Evolutionary conservation across 2,888 invertebrate genomes (phyloP), one percentile per base, ranked within the genome.

Genomic region (Danaus chrysippus): DNA sequence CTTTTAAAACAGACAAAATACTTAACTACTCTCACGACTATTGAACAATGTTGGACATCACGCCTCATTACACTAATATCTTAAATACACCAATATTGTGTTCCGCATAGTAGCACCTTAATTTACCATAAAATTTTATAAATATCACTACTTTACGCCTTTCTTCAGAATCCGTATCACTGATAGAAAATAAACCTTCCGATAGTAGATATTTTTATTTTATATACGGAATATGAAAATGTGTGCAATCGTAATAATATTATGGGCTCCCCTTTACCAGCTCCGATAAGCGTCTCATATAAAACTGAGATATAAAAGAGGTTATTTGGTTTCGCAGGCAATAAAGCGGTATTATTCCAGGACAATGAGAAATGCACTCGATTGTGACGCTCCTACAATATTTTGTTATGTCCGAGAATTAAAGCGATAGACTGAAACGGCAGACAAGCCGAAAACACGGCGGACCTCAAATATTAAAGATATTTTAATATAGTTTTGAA

Each of bases 311-410:
- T 84, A 87, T 83, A 82, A 82, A 84, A 74, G 76, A 78, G 79
- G 80, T 83, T 87, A 87, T 88, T 88, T 85, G 85, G 86, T 86
- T 86, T 85, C 80, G 77, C 81, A 76, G 77, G 82, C 84, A 87
- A 87, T 89, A 87, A 86, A 82, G 81, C 76, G 76, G 81, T 79
- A 78, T 81, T 83, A 81, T 80, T 77, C 72, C 79, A 73, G 83
- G 79, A 87, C 87, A 87, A 87, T 86, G 83, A 81, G 77, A 78
- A 81, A 79, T 83, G 83, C 85, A 84, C 81, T 84, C 15, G 61
- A 56, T 59, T 61, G 59, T 54, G 59, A 19, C 13, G 52, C 52
- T 57, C 54, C 52, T 60, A 59, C 59, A 46, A 65, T 63, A 66
- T 65, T 63, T 65, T 61, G 63, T 63, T 62, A 42, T 63, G 15